phyloP scores from a whole-genome alignment of 2,888 invertebrate species.

The Antitype chi region DNA sequence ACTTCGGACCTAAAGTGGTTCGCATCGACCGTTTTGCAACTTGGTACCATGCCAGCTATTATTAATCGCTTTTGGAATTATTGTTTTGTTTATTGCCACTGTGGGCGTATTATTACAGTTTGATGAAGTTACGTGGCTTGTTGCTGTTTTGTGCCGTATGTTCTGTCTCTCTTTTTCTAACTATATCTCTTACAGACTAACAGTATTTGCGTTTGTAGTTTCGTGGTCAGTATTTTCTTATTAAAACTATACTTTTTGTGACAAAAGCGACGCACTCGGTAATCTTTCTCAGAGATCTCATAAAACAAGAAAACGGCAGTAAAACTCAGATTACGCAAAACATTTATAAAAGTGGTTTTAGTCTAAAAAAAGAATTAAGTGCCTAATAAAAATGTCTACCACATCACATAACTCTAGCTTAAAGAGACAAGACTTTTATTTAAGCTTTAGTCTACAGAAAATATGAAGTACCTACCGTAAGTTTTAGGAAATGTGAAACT shows the following conservation, averaged over 20 bases:
- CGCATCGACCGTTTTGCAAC: constrained; percentile 74
- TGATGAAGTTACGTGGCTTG: constrained; percentile 51
- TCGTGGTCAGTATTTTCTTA: background rate
- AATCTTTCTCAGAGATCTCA: background rate
- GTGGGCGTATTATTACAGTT: constrained; percentile 42
- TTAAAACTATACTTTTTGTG: background rate
- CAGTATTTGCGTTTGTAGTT: background rate
- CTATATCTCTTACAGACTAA: background rate
- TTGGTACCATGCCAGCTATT: constrained; percentile 80
- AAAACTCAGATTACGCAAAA: background rate
- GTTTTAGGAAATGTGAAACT: too few relatives aligned
- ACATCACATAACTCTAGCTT: background rate
- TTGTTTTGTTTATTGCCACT: constrained; percentile 71
- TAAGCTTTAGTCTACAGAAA: background rate
- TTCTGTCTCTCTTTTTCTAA: constrained; percentile 1
- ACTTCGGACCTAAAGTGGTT: constrained; percentile 72
- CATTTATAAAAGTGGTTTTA: background rate
- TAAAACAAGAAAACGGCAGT: background rate
- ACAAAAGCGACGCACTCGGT: background rate
- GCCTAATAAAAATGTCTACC: background rate
- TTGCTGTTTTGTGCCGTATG: constrained; percentile 19
- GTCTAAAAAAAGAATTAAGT: background rate
- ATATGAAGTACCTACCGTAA: background rate
- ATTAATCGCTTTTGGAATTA: constrained; percentile 75
- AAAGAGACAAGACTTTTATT: background rate